phyloP scores from a whole-genome alignment of 2,888 invertebrate genomes.

The Plemyria rubiginata region DNA sequence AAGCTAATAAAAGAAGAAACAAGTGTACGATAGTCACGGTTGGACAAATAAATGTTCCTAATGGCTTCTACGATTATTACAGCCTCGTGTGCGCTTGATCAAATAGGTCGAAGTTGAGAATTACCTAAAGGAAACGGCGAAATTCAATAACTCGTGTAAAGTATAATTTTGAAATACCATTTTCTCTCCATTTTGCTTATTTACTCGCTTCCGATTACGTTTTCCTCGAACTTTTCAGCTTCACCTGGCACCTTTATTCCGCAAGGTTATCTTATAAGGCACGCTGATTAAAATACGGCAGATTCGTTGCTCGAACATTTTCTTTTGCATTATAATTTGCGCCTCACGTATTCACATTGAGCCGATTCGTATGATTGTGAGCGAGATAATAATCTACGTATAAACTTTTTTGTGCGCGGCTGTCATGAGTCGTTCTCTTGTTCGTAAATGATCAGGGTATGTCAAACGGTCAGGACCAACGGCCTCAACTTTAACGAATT shows the following conservation, averaged over 20 bases:
- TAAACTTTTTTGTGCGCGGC: not conserved
- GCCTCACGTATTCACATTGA: constrained; percentile 42
- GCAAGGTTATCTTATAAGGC: constrained; percentile 41
- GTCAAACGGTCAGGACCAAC: too few relatives aligned
- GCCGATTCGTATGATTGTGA: constrained; percentile 36
- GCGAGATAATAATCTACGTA: constrained; percentile 12
- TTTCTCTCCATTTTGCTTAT: constrained; percentile 52
- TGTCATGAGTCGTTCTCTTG: not conserved
- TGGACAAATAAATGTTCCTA: constrained; percentile 75
- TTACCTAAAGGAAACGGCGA: constrained; percentile 62
- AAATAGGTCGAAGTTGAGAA: constrained; percentile 66
- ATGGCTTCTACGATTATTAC: constrained; percentile 67
- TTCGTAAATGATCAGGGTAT: not conserved
- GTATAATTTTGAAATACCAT: constrained; percentile 56
- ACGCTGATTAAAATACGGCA: constrained; percentile 58
- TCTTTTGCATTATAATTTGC: constrained; percentile 54
- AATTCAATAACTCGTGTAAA: constrained; percentile 67
- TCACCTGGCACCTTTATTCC: constrained; percentile 42
- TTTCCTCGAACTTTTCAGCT: constrained; percentile 44
- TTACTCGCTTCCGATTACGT: constrained; percentile 54
- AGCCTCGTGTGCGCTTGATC: constrained; percentile 58
- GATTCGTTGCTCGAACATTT: constrained; percentile 51
- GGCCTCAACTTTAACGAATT: too few relatives aligned
- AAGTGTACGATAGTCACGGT: constrained; percentile 68
- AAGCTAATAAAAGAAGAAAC: too few relatives aligned